phyloP scores from a whole-genome alignment of 2,888 invertebrate genomes.

The Pyralis farinalis region DNA sequence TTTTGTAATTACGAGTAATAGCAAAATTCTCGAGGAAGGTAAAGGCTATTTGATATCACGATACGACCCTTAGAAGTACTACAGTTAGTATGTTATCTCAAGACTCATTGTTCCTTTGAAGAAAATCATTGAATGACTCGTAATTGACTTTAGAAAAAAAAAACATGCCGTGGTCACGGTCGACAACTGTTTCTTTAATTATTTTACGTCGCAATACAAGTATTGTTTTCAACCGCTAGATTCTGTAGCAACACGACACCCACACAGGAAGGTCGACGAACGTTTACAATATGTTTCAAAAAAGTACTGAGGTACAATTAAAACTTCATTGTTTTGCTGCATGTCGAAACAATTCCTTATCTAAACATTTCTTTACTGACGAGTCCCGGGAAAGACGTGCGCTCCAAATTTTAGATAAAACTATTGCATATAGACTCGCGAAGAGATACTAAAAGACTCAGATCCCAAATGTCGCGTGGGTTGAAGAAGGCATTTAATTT shows the following conservation, averaged over 20 bases:
- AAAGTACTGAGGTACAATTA: slow-evolving; percentile 57
- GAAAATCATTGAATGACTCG: too few relatives aligned
- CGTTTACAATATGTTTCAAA: slow-evolving; percentile 45
- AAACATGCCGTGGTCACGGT: too few relatives aligned
- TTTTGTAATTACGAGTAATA: too few relatives aligned
- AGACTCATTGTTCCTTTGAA: too few relatives aligned
- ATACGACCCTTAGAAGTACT: too few relatives aligned
- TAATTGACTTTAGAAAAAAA: too few relatives aligned
- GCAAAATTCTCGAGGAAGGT: too few relatives aligned
- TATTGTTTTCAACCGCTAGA: slow-evolving; percentile 37
- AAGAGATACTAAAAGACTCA: slow-evolving; percentile 15
- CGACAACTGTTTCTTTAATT: too few relatives aligned
- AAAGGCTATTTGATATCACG: too few relatives aligned
- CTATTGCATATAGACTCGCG: slow-evolving; percentile 28
- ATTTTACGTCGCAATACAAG: slow-evolving; percentile 2
- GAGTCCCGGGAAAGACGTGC: slow-evolving; percentile 40
- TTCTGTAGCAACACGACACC: slow-evolving; percentile 35
- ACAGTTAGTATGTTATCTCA: too few relatives aligned
- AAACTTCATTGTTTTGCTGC: slow-evolving; percentile 65
- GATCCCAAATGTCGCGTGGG: slow-evolving; percentile 23
- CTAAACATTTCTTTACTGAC: slow-evolving; percentile 49
- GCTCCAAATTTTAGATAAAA: slow-evolving; percentile 42
- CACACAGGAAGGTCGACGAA: slow-evolving; percentile 55
- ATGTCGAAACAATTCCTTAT: slow-evolving; percentile 65
- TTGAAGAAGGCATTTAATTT: slow-evolving; percentile 37